These are phyloP conservation scores for Spodoptera litura DNA, from an alignment of 1,140 invertebrate species.

Conservation along the genomic window DNA sequence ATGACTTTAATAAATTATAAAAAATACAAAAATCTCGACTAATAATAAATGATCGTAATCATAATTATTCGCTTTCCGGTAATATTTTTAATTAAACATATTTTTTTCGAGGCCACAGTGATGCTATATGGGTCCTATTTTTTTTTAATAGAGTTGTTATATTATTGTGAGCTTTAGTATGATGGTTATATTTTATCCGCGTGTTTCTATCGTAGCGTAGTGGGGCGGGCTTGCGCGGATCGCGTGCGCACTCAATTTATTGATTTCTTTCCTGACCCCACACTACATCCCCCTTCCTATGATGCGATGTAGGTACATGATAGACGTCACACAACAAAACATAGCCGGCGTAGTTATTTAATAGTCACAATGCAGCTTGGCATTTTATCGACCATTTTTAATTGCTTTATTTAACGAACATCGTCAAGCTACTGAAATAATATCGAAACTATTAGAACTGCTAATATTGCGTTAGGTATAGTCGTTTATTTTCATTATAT, in stretches of 20 bases:
- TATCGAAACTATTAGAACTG: too few relatives aligned
- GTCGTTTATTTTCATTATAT: too few relatives aligned
- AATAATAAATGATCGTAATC: too few relatives aligned
- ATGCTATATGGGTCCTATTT: neutral
- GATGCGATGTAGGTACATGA: conserved; percentile 28
- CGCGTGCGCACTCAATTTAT: conserved; percentile 74
- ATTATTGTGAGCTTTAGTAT: neutral
- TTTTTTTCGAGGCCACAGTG: too few relatives aligned
- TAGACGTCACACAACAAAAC: conserved; percentile 13
- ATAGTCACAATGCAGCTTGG: neutral
- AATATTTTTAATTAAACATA: too few relatives aligned
- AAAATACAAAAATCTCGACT: too few relatives aligned
- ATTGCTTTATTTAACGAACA: too few relatives aligned
- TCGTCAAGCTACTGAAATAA: neutral
- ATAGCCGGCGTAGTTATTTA: neutral
- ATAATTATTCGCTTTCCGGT: too few relatives aligned
- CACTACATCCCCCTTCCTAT: conserved; percentile 53
- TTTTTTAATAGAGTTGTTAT: neutral
- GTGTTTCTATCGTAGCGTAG: conserved; percentile 7
- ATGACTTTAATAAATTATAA: too few relatives aligned
- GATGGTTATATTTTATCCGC: conserved; percentile 4
- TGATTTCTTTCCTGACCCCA: conserved; percentile 66
- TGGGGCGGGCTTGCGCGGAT: conserved; percentile 57
- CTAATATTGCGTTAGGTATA: too few relatives aligned
- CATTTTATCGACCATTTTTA: neutral